These are phyloP conservation scores for Ophioninae sp. DNA, from an alignment of 2,888 invertebrate species.

Conservation along the genomic window DNA sequence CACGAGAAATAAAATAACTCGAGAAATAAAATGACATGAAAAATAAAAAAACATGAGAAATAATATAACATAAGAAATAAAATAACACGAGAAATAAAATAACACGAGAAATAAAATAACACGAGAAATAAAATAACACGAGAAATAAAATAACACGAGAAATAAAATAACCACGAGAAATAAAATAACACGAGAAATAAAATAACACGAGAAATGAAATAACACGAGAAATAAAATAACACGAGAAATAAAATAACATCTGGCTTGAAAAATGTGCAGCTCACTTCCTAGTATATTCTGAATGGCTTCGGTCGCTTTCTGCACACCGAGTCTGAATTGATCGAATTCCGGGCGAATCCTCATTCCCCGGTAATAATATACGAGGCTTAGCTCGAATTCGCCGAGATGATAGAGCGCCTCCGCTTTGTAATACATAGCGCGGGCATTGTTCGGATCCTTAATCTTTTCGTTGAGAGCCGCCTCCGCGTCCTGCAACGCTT, in stretches of 20 bases:
- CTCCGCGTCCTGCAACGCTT: slow-evolving; percentile 92
- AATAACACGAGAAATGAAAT: too few species aligned
- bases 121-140: too few species aligned
- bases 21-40: background rate
- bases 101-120: too few species aligned
- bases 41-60: slow-evolving; percentile 8
- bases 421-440: slow-evolving; percentile 93
- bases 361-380: slow-evolving; percentile 94
- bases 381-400: slow-evolving; percentile 95
- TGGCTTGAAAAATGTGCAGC: slow-evolving; percentile 41
- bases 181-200: too few species aligned
- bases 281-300: slow-evolving; percentile 91
- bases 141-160: too few species aligned
- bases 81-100: too few species aligned
- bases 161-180: too few species aligned
- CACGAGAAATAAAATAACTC: too few species aligned
- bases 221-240: too few species aligned
- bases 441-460: slow-evolving; percentile 87
- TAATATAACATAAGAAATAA: too few species aligned
- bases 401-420: slow-evolving; percentile 95
- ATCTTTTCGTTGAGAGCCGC: slow-evolving; percentile 85
- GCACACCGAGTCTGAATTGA: slow-evolving; percentile 90
- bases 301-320: slow-evolving; percentile 96
- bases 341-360: slow-evolving; percentile 92
- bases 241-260: too few species aligned